Base-by-base conservation (phyloP, 2,888 invertebrate species). In the Hirtodrosophila confusa region DNA sequence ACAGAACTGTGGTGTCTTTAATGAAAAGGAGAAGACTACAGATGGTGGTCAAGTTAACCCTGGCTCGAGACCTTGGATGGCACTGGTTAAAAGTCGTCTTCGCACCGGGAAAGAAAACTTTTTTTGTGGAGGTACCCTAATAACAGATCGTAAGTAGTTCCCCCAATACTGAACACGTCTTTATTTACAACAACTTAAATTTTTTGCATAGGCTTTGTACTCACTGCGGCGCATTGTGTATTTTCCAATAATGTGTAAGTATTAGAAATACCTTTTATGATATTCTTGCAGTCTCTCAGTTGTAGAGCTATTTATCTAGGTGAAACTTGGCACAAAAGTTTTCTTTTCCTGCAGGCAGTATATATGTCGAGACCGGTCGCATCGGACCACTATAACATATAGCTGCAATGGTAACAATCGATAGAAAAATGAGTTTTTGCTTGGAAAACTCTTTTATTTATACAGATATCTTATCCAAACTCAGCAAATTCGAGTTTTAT, bases 171-270 rank as follows among this genome's bases (percentile, higher is more conserved):
- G 5, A 31, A 8, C 7, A 31, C 1, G 3, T 31, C 7, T 8
- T 6, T 31, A 31, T 9, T 31, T 31, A 31, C 9, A 31, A 31
- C 5, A 37, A 8, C 0, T 17, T 2, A 3, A 12, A 24, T 45
- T 29, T 43, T 0, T 7, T 12, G n/a, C 0, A 12, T 12, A 68
- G 65, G 40, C 4, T 54, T 60, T 27, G 36, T 66, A 8, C 9
- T 66, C 17, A 60, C 65, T 6, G 47, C 12, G n/a, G 68, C 49
- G 0, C 68, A 68, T 27, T 60, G 65, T 49, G 7, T 47, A 9
- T 0, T 7, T 0, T 0, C 0, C 3, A 0, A 0, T 23, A 10
- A 23, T 4, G 2, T 47, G 68, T 60, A 65, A 57, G 64, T 56
- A 12, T 10, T 17, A 40, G 27, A 31, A 17, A 17, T 17, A 17